These are phyloP conservation scores for Halichoerus grypus DNA, from an alignment of 2,113 vertebrate genomes.

Conservation along the genomic window DNA sequence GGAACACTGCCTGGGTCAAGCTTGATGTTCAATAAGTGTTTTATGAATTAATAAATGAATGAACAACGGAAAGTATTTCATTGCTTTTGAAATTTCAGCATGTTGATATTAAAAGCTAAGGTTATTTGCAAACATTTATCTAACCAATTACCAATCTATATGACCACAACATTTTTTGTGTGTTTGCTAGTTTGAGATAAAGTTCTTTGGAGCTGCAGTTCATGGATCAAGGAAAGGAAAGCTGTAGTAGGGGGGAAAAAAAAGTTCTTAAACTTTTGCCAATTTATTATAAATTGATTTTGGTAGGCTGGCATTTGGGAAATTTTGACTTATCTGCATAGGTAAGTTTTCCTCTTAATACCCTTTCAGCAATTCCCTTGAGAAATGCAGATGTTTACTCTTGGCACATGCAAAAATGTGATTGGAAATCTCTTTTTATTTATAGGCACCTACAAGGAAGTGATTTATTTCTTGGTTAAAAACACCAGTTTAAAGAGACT, in stretches of 20 bases:
- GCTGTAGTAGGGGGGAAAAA: background rate
- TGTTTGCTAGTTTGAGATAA: conserved; percentile 9
- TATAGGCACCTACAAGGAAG: background rate
- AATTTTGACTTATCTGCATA: conserved; percentile 14
- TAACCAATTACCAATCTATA: background rate
- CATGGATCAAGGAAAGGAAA: conserved; percentile 24
- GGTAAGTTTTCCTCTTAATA: conserved; percentile 44
- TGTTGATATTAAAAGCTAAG: conserved; percentile 22
- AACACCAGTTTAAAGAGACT: conserved; percentile 1
- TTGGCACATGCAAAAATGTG: background rate
- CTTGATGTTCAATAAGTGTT: background rate
- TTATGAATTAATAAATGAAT: conserved; percentile 18
- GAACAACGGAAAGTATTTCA: background rate
- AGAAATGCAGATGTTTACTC: background rate
- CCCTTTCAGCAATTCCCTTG: conserved; percentile 1
- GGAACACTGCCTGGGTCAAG: background rate
- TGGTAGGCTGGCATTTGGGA: background rate
- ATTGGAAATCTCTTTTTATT: conserved; percentile 28
- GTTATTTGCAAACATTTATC: background rate
- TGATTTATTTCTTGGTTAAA: conserved; percentile 54
- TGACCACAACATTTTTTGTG: background rate
- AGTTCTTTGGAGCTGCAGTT: background rate
- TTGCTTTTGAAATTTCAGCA: conserved; percentile 20
- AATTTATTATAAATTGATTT: background rate
- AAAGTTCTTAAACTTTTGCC: background rate